These are phyloP conservation scores for Ataeniobius toweri DNA, from an alignment of 2,797 vertebrate species.

Conservation along the genomic window DNA sequence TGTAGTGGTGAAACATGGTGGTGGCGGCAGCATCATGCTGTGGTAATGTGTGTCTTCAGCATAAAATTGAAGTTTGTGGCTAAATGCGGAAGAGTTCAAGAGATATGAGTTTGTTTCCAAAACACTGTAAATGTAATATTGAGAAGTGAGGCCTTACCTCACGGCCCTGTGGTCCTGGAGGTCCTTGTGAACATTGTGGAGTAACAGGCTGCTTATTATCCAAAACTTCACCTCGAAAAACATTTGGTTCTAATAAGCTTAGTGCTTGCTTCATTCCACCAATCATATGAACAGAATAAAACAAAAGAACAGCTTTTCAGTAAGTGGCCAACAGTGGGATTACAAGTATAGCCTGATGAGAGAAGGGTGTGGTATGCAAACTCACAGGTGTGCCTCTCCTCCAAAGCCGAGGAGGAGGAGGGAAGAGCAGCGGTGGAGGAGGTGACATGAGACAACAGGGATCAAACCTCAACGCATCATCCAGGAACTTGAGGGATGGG, in stretches of 20 bases:
- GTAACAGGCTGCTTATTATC: conserved; percentile 26
- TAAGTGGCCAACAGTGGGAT: background rate
- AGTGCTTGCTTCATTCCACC: conserved; percentile 48
- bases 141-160: conserved; percentile 73
- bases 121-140: background rate
- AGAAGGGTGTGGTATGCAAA: conserved; percentile 15
- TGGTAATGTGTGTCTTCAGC: background rate
- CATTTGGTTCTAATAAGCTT: conserved; percentile 37
- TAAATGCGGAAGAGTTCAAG: background rate
- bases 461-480: conserved; percentile 77
- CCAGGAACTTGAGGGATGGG: conserved; percentile 82
- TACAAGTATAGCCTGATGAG: background rate
- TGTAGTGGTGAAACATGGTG: background rate
- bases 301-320: background rate
- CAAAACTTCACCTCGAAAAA: conserved; percentile 29
- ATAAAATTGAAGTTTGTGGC: background rate
- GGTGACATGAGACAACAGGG: conserved; percentile 83
- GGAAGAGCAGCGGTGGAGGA: conserved; percentile 88
- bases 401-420: conserved; percentile 83
- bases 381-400: conserved; percentile 78
- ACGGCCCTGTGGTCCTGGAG: conserved; percentile 83
- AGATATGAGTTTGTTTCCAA: background rate
- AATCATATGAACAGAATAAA: conserved; percentile 12
- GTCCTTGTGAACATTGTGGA: conserved; percentile 76
- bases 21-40: background rate